Base-by-base conservation (phyloP, 2,113 vertebrate genomes). In the Herpetotheres cachinnans region DNA sequence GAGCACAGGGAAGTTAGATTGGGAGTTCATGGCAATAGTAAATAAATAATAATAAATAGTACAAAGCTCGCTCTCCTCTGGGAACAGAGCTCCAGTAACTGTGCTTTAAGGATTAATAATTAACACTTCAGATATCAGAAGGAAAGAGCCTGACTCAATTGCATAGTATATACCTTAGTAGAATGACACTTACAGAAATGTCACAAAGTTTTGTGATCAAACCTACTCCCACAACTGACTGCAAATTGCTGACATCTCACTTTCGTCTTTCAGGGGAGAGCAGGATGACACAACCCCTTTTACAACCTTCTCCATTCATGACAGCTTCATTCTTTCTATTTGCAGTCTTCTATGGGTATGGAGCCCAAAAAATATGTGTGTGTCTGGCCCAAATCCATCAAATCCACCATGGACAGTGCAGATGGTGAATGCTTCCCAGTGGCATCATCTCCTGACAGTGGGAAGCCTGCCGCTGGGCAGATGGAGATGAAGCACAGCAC, bases 111-210 rank as follows among this genome's bases (percentile, higher is more conserved):
- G 52, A 84, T 91, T 89, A 95, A 94, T 90, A 87, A 85, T 92
- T 92, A 89, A 86, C 76, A 79, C 65, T 86, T 92, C 55, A 74
- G 50, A 29, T 81, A 93, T 66, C 55, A 86, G 80, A 89, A 63
- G 52, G 11, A 80, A 92, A 92, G 49, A 86, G 55, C 16, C 38
- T 82, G 56, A 78, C 52, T 92, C 82, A 74, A 5, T 34, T 66
- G n/a, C n/a, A 86, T 46, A 47, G 13, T 34, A 69, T 26, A 40
- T 17, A 40, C 27, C 47, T 91, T 59, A 66, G 24, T 9, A 58
- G 54, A 77, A 82, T n/a, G n/a, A 62, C 70, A 66, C 61, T 87
- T 82, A 55, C 9, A 82, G 59, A 92, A 74, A 81, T 63, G 55
- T 70, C 72, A 76, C 65, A 26, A 87, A 85, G 26, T 86, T 92